Evolutionary conservation across 2,797 vertebrate genomes (phyloP).

Genomic region (Oreortyx pictus): DNA sequence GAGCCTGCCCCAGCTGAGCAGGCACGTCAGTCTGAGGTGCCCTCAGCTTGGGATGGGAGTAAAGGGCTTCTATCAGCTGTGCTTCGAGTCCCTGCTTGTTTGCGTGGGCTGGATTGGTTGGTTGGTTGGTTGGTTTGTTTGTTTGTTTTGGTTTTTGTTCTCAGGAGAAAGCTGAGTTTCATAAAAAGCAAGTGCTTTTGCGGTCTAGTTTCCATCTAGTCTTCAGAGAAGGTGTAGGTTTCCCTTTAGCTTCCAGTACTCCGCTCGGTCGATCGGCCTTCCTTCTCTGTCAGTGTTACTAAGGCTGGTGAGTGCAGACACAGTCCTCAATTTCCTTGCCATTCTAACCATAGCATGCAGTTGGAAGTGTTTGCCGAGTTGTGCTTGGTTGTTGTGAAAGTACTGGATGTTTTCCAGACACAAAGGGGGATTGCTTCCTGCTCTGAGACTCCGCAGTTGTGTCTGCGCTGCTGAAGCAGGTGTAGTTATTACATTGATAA

Average conservation of each 20-base stretch:
- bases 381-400: not conserved
- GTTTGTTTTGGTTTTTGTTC: not conserved
- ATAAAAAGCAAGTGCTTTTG: not conserved
- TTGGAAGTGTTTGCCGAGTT: not conserved
- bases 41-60: not conserved
- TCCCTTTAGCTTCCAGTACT: not conserved
- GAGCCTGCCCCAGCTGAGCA: not conserved
- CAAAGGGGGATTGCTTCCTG: not conserved
- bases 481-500: not conserved
- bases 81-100: not conserved
- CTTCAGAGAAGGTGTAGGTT: not conserved
- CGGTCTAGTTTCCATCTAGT: not conserved
- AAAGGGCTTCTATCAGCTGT: not conserved
- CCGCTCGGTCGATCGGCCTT: not conserved
- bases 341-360: not conserved
- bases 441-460: not conserved
- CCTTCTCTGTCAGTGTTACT: not conserved
- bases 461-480: not conserved
- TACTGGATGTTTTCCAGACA: not conserved
- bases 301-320: not conserved
- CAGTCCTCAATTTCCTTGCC: not conserved
- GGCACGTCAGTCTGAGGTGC: not conserved
- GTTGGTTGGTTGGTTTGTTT: not conserved
- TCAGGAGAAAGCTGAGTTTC: not conserved
- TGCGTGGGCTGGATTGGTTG: not conserved